phyloP scores from a whole-genome alignment of 2,888 invertebrate genomes.

The Macrophya annulata region DNA sequence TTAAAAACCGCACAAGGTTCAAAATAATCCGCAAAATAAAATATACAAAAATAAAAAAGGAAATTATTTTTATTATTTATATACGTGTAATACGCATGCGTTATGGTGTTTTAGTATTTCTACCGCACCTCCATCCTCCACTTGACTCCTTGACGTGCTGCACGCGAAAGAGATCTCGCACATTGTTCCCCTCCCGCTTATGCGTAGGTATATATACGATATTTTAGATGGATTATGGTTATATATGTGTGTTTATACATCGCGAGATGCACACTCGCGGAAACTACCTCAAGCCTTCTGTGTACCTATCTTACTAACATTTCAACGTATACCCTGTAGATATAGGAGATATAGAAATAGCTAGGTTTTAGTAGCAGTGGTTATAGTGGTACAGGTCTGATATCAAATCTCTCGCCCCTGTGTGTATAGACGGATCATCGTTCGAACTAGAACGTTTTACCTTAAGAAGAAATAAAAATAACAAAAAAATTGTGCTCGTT shows the following conservation, averaged over 20 bases:
- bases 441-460: background rate
- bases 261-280: conserved; percentile 13
- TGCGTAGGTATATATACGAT: background rate
- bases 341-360: background rate
- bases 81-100: background rate
- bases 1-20: background rate
- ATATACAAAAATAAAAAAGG: too few species aligned
- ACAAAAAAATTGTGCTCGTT: too few species aligned
- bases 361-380: background rate
- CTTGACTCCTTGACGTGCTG: conserved; percentile 35
- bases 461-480: background rate
- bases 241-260: background rate
- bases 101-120: background rate
- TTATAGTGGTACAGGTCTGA: background rate
- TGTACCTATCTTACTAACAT: background rate
- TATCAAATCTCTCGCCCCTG: conserved; percentile 38
- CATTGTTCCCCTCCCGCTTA: conserved; percentile 19
- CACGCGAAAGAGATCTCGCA: conserved; percentile 40
- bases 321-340: background rate
- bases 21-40: background rate
- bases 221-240: background rate
- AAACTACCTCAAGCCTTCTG: background rate
- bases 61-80: background rate
- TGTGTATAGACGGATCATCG: background rate
- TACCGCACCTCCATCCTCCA: conserved; percentile 2